These are phyloP conservation scores for Nesogale talazaci DNA, from an alignment of 2,113 vertebrate species.

Conservation along the genomic window DNA sequence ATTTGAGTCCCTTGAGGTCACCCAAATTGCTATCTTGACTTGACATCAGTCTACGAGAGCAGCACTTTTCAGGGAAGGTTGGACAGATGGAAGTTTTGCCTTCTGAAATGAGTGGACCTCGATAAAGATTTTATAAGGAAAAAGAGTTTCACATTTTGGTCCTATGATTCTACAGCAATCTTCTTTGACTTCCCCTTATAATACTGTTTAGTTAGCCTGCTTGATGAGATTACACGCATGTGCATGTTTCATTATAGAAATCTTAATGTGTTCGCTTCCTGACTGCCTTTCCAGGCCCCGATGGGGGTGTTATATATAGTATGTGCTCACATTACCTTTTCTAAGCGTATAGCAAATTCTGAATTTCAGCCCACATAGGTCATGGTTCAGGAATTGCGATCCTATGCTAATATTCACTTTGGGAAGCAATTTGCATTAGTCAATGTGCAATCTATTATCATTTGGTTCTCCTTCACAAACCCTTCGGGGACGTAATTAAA, in stretches of 20 bases:
- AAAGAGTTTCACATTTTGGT: too few species aligned
- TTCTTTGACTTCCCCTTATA: background rate
- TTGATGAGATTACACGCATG: background rate
- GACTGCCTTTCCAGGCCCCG: background rate
- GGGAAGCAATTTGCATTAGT: conserved; percentile 2
- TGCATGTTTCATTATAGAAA: background rate
- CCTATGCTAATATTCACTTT: conserved; percentile 3
- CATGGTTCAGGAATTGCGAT: background rate
- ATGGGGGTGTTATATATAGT: background rate
- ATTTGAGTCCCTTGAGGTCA: too few species aligned
- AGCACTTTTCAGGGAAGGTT: too few species aligned
- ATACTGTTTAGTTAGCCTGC: background rate
- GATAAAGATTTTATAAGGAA: too few species aligned
- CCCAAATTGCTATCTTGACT: too few species aligned
- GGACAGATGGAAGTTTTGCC: too few species aligned
- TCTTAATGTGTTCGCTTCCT: background rate
- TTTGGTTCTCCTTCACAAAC: background rate
- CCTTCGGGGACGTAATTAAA: conserved; percentile 16
- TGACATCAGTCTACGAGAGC: too few species aligned
- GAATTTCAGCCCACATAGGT: background rate
- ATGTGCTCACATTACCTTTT: background rate
- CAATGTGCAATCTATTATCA: background rate
- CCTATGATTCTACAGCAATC: too few species aligned
- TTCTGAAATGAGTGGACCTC: too few species aligned
- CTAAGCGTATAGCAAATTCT: background rate